Evolutionary conservation across 2,888 invertebrate genomes (phyloP), one percentile per base, ranked within the genome.

Genomic region (Idaea aversata): DNA sequence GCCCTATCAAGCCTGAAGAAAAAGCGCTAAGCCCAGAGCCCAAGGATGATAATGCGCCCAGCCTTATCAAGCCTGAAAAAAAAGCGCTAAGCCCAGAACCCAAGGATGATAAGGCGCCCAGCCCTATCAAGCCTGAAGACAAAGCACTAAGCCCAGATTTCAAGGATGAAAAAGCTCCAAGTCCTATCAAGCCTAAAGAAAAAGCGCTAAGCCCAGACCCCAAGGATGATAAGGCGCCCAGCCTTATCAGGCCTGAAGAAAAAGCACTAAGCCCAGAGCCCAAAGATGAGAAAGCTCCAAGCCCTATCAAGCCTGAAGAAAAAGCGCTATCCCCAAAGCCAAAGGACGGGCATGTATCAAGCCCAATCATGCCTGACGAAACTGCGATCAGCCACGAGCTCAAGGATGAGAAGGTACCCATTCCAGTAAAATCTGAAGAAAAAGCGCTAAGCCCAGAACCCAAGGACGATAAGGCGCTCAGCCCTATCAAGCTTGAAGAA

Each of bases 311-410:
- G 25, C 16, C 15, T 10, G 67, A 70, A 15, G 61, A 63, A 0
- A 64, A 65, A n/a, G 63, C 5, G 13, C 47, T 36, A 38, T 65
- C 62, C 34, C 62, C 66, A 35, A 59, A 38, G 36, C 60, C 65
- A 10, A 25, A 1, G 5, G 10, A 36, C 1, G 36, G 4, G 70
- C 36, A n/a, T 38, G 67, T 57, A 76, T 71, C 61, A 67, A n/a
- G n/a, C n/a, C n/a, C 68, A 6, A 62, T 68, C 16, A 61, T 69
- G 59, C 64, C 69, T 5, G 68, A 66, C 0, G 69, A 72, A 5
- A 72, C 75, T 38, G 57, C 64, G 4, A 25, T 25, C 3, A 6
- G 62, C 16, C 25, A 58, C 1, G 13, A 36, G 36, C 36, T 4
- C 4, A 10, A 36, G 10, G 62, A 63, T 38, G 10, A 70, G 1